Conservation (phyloP, 2,888 invertebrate genomes). For the Tipula helvola region DNA sequence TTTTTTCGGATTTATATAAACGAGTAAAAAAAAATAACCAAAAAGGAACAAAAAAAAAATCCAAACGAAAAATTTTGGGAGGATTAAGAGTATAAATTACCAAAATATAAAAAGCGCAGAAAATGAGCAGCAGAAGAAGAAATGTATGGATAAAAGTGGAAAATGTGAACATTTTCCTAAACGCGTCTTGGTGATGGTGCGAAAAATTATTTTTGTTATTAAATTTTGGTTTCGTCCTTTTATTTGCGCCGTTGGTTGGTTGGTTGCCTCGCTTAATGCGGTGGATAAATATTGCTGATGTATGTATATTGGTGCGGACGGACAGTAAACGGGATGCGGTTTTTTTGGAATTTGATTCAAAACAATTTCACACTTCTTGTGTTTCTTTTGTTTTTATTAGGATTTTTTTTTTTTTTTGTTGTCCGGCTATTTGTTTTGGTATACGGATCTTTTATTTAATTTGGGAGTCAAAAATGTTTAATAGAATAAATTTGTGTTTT, state of each 20-base stretch:
- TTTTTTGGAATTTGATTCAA: neutral
- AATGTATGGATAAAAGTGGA: neutral
- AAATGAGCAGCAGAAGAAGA: neutral
- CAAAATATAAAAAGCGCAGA: neutral
- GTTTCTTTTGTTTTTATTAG: neutral
- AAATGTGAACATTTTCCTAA: neutral
- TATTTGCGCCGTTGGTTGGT: neutral
- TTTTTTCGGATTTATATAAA: neutral
- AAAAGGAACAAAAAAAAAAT: neutral
- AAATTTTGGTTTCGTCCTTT: neutral
- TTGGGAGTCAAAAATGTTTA: too few relatives aligned
- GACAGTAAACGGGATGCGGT: neutral
- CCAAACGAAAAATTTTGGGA: neutral
- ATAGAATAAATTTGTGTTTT: too few relatives aligned
- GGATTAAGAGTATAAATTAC: constrained; percentile 4
- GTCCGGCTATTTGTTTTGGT: too few relatives aligned
- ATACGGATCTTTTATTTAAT: too few relatives aligned
- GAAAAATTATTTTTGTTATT: neutral
- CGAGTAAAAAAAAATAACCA: too few relatives aligned
- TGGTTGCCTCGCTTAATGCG: neutral
- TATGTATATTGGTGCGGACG: neutral
- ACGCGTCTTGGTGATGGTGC: neutral
- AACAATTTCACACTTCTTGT: neutral
- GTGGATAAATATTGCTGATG: neutral
- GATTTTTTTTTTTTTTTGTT: too few relatives aligned